phyloP scores from a whole-genome alignment of 2,797 vertebrate genomes.

The Danionella dracula region DNA sequence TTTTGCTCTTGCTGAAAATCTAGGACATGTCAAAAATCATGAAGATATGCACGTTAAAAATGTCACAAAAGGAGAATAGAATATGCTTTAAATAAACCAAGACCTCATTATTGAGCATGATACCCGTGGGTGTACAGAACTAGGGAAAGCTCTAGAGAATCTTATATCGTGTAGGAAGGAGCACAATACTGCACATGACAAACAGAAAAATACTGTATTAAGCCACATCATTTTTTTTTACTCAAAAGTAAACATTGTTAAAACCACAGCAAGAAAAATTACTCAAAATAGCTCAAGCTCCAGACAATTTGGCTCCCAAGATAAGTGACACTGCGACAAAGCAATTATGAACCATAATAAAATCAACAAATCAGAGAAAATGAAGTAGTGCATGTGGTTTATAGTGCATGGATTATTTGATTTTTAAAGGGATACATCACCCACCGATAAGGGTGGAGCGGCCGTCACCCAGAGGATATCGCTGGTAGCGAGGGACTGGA shows the following conservation, averaged over 20 bases:
- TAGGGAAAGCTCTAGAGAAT: background rate
- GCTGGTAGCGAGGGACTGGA: constrained; percentile 90
- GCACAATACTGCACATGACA: background rate
- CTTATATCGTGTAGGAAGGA: constrained; percentile 24
- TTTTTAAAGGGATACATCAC: constrained; percentile 33
- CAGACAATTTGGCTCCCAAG: constrained; percentile 13
- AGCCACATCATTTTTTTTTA: no score
- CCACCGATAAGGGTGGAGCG: constrained; percentile 85
- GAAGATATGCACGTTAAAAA: constrained; percentile 41
- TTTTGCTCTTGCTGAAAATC: background rate
- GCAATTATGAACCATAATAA: constrained; percentile 9
- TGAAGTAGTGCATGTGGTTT: background rate
- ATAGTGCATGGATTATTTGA: background rate
- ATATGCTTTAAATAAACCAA: constrained; percentile 60
- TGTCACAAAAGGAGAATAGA: constrained; percentile 54
- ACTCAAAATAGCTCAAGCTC: constrained; percentile 32
- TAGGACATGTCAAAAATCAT: constrained; percentile 30
- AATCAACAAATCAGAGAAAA: background rate
- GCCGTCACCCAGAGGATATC: constrained; percentile 89
- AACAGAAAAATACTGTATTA: background rate
- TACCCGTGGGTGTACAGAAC: background rate
- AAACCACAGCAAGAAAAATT: constrained; percentile 33
- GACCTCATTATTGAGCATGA: constrained; percentile 50
- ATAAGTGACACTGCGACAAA: constrained; percentile 30
- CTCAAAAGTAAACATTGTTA: background rate